A percentile compares a stretch with the other conserved stretches of the same genome.
These are phyloP conservation scores for Bambusicola thoracicus DNA, from an alignment of 2,113 vertebrate genomes.

Conservation along the genomic window DNA sequence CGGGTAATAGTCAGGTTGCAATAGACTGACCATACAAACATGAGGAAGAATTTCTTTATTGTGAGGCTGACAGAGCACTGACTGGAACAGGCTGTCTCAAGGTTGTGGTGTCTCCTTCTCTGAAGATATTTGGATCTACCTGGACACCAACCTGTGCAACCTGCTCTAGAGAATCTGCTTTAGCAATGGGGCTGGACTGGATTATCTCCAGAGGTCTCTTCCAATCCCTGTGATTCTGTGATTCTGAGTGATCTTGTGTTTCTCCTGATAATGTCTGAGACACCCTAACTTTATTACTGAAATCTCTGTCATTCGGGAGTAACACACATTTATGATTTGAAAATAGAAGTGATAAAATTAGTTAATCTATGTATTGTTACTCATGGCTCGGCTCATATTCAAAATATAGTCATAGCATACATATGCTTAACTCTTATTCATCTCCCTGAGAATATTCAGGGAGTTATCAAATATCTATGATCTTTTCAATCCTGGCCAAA, in stretches of 20 bases:
- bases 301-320: not conserved
- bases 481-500: constrained; percentile 3
- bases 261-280: not conserved
- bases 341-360: not conserved
- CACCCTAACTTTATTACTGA: not conserved
- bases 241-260: not conserved
- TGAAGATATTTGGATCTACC: too few species aligned
- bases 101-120: too few species aligned
- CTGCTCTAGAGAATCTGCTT: too few species aligned
- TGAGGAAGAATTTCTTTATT: too few species aligned
- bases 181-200: too few species aligned
- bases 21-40: not conserved
- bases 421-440: not conserved
- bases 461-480: not conserved
- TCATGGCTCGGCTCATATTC: not conserved
- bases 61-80: too few species aligned
- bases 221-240: too few species aligned
- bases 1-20: not conserved
- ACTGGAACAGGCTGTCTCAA: too few species aligned
- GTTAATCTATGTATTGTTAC: not conserved
- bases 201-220: too few species aligned
- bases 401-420: not conserved
- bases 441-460: not conserved
- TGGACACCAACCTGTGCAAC: too few species aligned
- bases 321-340: not conserved